Percentiles rank a stretch among this genome's conserved stretches.
Evolutionary conservation across 2,888 invertebrate species (phyloP).

Genomic region (Cephus runcator): DNA sequence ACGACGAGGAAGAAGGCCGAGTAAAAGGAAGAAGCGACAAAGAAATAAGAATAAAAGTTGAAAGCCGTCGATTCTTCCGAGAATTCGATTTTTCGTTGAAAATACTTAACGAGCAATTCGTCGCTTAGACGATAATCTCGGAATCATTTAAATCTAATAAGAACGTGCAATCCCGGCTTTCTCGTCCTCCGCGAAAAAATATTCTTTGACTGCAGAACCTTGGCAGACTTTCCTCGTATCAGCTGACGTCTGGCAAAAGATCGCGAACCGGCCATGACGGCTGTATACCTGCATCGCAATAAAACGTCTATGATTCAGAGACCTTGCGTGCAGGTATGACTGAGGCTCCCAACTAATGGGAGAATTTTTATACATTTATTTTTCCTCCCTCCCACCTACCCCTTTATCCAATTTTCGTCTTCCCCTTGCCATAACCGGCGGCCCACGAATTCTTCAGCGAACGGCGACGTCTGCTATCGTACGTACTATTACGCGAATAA

Average conservation of each 20-base stretch:
- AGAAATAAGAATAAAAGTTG: not conserved
- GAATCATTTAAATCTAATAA: not conserved
- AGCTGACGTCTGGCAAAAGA: not conserved
- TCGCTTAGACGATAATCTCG: not conserved
- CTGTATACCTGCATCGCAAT: not conserved
- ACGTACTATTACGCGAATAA: not conserved
- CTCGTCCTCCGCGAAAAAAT: not conserved
- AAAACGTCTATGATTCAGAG: constrained; percentile 21
- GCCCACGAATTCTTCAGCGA: not conserved
- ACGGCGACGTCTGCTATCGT: not conserved
- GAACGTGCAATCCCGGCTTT: not conserved
- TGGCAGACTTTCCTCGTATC: not conserved
- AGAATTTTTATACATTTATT: not conserved
- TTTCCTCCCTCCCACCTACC: constrained; percentile 2
- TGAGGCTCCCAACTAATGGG: constrained; percentile 6
- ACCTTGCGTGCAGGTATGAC: constrained; percentile 23
- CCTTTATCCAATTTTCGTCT: constrained; percentile 10
- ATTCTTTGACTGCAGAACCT: not conserved
- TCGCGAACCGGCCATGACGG: not conserved
- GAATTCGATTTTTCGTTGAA: not conserved
- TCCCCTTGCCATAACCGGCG: not conserved
- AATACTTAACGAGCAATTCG: not conserved
- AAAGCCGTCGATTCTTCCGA: not conserved
- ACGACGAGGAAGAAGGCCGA: not conserved
- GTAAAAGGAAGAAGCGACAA: not conserved